phyloP scores from a whole-genome alignment of 1,140 invertebrate genomes.

The Brachystomella parvula region DNA sequence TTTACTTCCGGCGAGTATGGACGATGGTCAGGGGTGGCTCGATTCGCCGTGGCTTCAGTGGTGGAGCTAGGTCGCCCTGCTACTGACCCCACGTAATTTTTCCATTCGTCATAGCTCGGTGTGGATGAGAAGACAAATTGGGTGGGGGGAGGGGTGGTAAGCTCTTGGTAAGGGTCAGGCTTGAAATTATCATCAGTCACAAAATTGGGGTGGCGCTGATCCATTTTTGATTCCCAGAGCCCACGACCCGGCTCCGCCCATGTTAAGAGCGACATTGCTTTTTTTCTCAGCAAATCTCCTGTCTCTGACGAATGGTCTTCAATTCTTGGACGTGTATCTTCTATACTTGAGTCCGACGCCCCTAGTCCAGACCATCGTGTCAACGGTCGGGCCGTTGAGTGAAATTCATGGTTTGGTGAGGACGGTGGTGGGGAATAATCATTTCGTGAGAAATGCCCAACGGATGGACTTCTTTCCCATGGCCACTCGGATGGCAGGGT shows the following conservation, averaged over 20 bases:
- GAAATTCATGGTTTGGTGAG: no score
- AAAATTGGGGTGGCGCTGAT: constrained; percentile 27
- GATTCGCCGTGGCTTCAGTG: background rate
- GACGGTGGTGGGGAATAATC: background rate
- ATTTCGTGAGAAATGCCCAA: background rate
- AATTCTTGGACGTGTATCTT: background rate
- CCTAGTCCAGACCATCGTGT: background rate
- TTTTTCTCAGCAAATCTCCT: background rate
- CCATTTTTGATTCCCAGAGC: constrained; percentile 17
- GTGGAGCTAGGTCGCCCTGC: background rate
- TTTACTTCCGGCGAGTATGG: background rate
- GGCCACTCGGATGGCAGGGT: background rate
- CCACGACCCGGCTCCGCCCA: background rate
- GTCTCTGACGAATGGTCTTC: constrained; percentile 12
- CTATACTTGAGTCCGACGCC: background rate
- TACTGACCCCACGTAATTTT: background rate
- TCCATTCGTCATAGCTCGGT: constrained; percentile 8
- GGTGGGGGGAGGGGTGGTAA: background rate
- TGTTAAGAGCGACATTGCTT: background rate
- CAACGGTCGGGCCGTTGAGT: background rate
- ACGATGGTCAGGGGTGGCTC: background rate
- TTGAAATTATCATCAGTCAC: constrained; percentile 33
- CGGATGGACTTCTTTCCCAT: background rate
- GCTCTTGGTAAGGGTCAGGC: background rate
- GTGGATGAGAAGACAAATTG: background rate